phyloP scores from a whole-genome alignment of 2,797 vertebrate species.

The Oreonectes daqikongensis region DNA sequence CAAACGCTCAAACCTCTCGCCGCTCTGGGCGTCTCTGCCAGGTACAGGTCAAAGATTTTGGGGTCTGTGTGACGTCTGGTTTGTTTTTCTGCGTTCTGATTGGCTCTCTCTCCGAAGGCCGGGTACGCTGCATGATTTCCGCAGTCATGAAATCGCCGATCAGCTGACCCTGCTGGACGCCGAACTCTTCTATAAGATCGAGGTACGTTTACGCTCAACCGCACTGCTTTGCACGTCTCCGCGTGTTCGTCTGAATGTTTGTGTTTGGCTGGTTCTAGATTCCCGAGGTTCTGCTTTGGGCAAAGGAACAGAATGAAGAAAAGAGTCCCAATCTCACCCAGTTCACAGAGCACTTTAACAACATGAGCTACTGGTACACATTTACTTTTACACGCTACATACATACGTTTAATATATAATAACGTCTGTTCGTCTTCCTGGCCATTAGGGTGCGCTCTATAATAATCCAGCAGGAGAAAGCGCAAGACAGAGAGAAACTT shows the following conservation, averaged over 20 bases:
- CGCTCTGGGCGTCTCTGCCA: slow-evolving; percentile 91
- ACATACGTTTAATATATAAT: not conserved
- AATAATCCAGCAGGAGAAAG: slow-evolving; percentile 98
- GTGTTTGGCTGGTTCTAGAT: slow-evolving; percentile 77
- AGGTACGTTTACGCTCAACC: slow-evolving; percentile 72
- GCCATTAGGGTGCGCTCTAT: slow-evolving; percentile 93
- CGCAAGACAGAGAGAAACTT: slow-evolving; percentile 94
- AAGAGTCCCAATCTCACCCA: slow-evolving; percentile 98
- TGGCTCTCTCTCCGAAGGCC: slow-evolving; percentile 77
- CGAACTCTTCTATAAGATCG: slow-evolving; percentile 97
- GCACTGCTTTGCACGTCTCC: too few relatives aligned
- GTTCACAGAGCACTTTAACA: slow-evolving; percentile 99
- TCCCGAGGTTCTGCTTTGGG: slow-evolving; percentile 97
- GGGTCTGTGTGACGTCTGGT: not conserved
- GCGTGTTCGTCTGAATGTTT: not conserved
- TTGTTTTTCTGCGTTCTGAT: slow-evolving; percentile 21
- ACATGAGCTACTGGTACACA: slow-evolving; percentile 98
- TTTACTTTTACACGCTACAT: not conserved
- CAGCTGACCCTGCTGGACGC: slow-evolving; percentile 97
- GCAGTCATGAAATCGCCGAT: slow-evolving; percentile 96
- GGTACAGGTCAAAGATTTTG: slow-evolving; percentile 70
- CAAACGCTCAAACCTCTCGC: slow-evolving; percentile 92
- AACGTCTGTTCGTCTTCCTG: not conserved
- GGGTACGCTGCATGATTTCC: slow-evolving; percentile 96
- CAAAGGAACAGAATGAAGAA: slow-evolving; percentile 99